Conservation (phyloP, 2,888 invertebrate genomes). For the Drosophila meridionalis region DNA sequence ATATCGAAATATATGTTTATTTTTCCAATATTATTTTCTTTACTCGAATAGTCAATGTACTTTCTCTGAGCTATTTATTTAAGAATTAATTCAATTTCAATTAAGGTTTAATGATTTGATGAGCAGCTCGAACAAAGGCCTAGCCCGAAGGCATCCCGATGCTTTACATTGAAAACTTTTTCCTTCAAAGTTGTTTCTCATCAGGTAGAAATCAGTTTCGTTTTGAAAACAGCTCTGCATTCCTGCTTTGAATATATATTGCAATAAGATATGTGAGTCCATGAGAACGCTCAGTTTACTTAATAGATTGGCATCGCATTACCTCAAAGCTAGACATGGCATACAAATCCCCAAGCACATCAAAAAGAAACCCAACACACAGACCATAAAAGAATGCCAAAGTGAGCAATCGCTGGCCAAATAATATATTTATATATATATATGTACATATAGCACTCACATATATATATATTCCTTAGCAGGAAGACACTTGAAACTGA, state of each 20-base stretch:
- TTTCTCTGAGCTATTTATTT: neutral
- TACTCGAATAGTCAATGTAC: neutral
- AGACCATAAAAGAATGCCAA: conserved; percentile 57
- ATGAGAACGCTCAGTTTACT: conserved; percentile 29
- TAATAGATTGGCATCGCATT: conserved; percentile 45
- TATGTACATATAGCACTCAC: neutral
- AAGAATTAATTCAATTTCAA: conserved; percentile 15
- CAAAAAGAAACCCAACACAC: conserved; percentile 35
- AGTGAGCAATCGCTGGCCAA: conserved; percentile 58
- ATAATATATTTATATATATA: conserved; percentile 45
- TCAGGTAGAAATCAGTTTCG: conserved; percentile 1
- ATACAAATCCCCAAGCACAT: conserved; percentile 64
- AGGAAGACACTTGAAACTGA: conserved; percentile 65
- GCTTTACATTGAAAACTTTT: neutral
- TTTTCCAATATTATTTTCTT: neutral
- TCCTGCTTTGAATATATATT: neutral
- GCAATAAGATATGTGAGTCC: conserved; percentile 6
- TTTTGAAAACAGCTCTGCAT: neutral
- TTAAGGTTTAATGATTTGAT: neutral
- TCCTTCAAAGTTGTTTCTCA: neutral
- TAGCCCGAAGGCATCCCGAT: neutral
- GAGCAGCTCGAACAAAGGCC: neutral
- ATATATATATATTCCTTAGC: conserved; percentile 35
- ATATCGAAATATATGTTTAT: neutral
- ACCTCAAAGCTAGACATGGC: conserved; percentile 22